Base-by-base conservation (phyloP, 2,113 vertebrate species). In the Pao palembangensis region DNA sequence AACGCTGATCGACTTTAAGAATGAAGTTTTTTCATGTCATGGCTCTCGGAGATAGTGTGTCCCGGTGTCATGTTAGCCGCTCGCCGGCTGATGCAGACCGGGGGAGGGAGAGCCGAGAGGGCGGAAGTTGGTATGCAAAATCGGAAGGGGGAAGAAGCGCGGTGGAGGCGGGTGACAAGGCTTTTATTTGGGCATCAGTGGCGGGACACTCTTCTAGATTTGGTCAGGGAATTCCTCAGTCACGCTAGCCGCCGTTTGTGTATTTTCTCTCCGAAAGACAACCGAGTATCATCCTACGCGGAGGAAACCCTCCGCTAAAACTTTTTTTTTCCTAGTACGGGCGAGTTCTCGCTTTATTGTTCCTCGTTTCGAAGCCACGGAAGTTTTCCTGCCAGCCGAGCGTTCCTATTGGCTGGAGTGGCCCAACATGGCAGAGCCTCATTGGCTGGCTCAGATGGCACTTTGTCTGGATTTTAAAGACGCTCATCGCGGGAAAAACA, bases 341-440 rank as follows among this genome's bases (percentile, higher is more conserved):
- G 6, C 1, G 34, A 38, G 2, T 38, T 38, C 8, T 38, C 44
- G 47, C 49, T 51, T 73, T 80, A 74, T 87, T 87, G 80, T 85
- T 78, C 72, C 52, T 38, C 49, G 60, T 60, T 82, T 79, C 58
- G 34, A 82, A 80, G 75, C 18, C 79, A 49, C 71, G 61, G 75
- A 85, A 75, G 85, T 73, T 76, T 51, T 70, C 70, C 41, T 60
- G n/a, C 1, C 83, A 59, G 70, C 41, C 12, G n/a, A 51, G 62
- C 46, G 56, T 67, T 55, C n/a, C 48, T 15, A 92, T 92, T 91
- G 89, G 91, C 53, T 67, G 61, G 14, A 41, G 6, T 25, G 51
- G 85, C 88, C 89, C 90, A 89, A 92, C 91, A 92, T 91, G 91
- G 90, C 91, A 91, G 56, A 2, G 28, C 31, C 52, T 77, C 83